Evolutionary conservation across 2,797 vertebrate genomes (phyloP), one percentile per base, ranked within the genome.

Genomic region (Notoglanidium macrostoma): DNA sequence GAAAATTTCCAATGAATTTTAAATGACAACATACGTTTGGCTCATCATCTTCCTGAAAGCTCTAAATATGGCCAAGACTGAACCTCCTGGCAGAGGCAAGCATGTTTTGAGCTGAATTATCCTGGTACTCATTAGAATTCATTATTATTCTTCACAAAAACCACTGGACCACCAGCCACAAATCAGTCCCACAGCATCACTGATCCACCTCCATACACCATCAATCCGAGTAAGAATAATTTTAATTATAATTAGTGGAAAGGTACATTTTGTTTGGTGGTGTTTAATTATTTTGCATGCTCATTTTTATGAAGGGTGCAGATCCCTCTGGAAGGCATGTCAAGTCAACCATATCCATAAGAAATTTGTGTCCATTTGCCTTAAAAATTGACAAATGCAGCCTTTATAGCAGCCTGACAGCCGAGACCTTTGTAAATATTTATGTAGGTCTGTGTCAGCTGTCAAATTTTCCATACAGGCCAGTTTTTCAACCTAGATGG

Each of bases 351-450:
- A n/a, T n/a, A n/a, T n/a, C n/a, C n/a, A n/a, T n/a, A n/a, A n/a
- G n/a, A 32, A 32, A 55, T 76, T 76, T 29, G 76, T 54, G 76
- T 78, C 76, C 55, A 78, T 6, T 17, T 78, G 76, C 6, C 26
- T 55, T 51, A 78, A 32, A 78, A 55, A 55, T 17, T 32, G 76
- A 19, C n/a, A 35, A 54, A 55, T 32, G 21, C n/a, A 78, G 51
- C 14, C 29, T 78, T 55, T 55, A 29, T 78, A 32, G 2, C 51
- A 78, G 14, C n/a, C 76, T 32, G 76, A 54, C 76, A 78, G 49
- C 51, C 21, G 76, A 55, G 76, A 78, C 51, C 76, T 55, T 78
- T 55, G 76, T 51, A 55, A 78, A 78, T 78, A 55, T 78, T 78
- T 55, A 78, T 51, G 76, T 19, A 78, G 72, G 72, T 26, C 49